Evolutionary conservation across 2,888 invertebrate genomes (phyloP).

Genomic region (Acleris laterana): DNA sequence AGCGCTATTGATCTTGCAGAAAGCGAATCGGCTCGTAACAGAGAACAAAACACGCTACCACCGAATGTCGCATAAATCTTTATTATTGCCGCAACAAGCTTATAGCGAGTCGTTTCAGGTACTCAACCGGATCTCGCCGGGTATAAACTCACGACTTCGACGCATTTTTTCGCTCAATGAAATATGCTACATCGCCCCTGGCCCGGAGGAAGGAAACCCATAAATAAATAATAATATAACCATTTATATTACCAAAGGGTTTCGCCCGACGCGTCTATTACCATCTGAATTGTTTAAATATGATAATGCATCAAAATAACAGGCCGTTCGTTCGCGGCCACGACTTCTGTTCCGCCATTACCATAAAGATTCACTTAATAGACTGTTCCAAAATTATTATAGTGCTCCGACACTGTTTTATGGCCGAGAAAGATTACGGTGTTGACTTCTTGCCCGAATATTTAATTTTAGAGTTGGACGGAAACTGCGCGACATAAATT

Average conservation of each 20-base stretch:
- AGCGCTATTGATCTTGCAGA: constrained; percentile 81
- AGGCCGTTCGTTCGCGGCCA: constrained; percentile 75
- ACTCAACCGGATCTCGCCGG: constrained; percentile 77
- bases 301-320: constrained; percentile 84
- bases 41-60: constrained; percentile 83
- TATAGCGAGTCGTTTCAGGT: constrained; percentile 80
- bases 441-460: constrained; percentile 61
- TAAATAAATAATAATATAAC: constrained; percentile 85
- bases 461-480: constrained; percentile 56
- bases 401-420: constrained; percentile 76
- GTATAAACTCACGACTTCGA: constrained; percentile 81
- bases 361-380: constrained; percentile 84
- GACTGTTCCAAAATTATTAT: constrained; percentile 82
- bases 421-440: constrained; percentile 63
- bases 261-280: constrained; percentile 83
- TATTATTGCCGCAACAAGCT: constrained; percentile 84
- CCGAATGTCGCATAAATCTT: constrained; percentile 84
- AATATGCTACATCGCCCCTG: constrained; percentile 80
- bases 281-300: constrained; percentile 84
- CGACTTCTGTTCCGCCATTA: constrained; percentile 82
- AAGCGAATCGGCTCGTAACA: constrained; percentile 81
- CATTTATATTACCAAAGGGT: constrained; percentile 85
- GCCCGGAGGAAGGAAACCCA: constrained; percentile 80
- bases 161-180: constrained; percentile 82
- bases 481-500: constrained; percentile 54